Evolutionary conservation across 2,797 vertebrate genomes (phyloP), one percentile per base, ranked within the genome.

Genomic region (Clarias fuscus): DNA sequence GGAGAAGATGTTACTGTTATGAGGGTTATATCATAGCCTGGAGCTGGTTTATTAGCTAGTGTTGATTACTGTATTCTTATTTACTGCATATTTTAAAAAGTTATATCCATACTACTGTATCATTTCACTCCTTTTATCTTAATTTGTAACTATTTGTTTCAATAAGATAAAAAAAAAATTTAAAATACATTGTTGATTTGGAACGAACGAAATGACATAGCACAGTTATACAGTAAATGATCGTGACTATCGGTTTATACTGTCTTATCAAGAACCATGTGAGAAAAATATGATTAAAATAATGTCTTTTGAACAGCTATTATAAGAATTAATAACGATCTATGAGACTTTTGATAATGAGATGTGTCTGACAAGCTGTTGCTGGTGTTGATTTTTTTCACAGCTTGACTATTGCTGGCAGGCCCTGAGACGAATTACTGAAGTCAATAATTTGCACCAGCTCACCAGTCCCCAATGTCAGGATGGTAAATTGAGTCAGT

Each of bases 371-470:
- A 58, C 87, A 88, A 84, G 79, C 67, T 80, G 84, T 48, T 24
- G 62, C 84, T 85, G 75, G 73, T 72, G 70, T 6, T 72, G 88
- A 91, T 64, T 61, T 48, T 48, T 48, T 76, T 68, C 87, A 73
- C 48, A 40, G 53, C 48, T 58, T 83, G 67, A 80, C 53, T 64
- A n/a, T 59, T 68, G 40, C 22, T 68, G 68, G 73, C 68, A 73
- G 68, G 13, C 30, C 37, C 64, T 64, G 83, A 72, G 62, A 84
- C 6, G 18, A 88, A 88, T 88, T 62, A 82, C 85, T 62, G 65
- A 37, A 48, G 73, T 89, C 87, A 84, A 87, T 91, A 88, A 84
- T 62, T 27, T 77, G 72, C 33, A 62, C 64, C 73, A 62, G 13
- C 56, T 37, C n/a, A 77, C 43, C 37, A 73, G 82, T 79, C 85